Evolutionary conservation across 2,797 vertebrate species (phyloP), one percentile per base, ranked within the genome.

Genomic region (Mionectes olivaceus): DNA sequence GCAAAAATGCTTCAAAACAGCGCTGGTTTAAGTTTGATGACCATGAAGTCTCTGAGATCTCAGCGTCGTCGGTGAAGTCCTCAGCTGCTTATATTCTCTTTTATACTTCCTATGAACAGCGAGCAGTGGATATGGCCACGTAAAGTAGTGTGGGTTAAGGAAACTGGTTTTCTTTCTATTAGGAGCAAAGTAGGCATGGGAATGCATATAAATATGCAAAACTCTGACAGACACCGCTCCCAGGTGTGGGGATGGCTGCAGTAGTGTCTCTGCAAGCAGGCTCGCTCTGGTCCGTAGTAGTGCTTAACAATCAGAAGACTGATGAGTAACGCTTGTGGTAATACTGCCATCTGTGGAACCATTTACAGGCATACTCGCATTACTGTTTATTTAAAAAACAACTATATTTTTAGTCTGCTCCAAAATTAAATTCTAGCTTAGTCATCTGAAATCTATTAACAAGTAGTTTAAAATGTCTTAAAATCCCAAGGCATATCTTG

Each of bases 21-120:
- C 98, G 98, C 88, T 99, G 99, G 99, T 99, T 98, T 96, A 99
- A 99, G 96, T 99, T 99, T 30, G 99, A 99, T 15, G 99, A 99
- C 95, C 99, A 99, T 0, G 99, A 99, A 96, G 99, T 99, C 57
- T 98, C 99, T 0, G 99, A 99, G 4, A 98, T 99, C 92, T 99
- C 99, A 3, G 95, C 98, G 21, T 98, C 99, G 27, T 98, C 99
- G 1, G 99, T 99, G 97, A 99, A 99, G 96, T 99, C 99, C 11
- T 99, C 99, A 3, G 99, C 99, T 11, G 99, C 99, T 32, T 99
- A 99, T 96, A 99, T 99, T 96, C 98, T 99, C 95, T 99, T 99
- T 97, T 99, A 99, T 97, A 99, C 99, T 37, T 98, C 99, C 32
- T 93, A 99, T 60, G 99, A 99, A 98, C 95, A 96, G 78, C 94